A percentile compares a stretch with the other conserved stretches of the same genome.
These are phyloP conservation scores for Aspidiotus destructor DNA, from an alignment of 2,888 invertebrate genomes.

Conservation along the genomic window DNA sequence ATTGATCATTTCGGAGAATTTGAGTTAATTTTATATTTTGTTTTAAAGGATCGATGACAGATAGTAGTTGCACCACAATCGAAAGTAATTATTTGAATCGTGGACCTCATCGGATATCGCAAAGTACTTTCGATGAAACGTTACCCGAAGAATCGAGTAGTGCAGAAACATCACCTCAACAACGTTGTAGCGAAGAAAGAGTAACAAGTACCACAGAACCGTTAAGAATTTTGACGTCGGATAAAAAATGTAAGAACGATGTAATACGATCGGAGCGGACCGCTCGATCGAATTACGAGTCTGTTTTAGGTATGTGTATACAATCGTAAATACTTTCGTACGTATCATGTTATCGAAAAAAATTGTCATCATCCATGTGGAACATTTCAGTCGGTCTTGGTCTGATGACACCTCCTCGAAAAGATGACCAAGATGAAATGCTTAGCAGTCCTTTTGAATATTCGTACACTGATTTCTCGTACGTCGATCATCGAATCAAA, in stretches of 20 bases:
- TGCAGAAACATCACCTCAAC: conserved; percentile 17
- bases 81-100: conserved; percentile 40
- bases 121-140: conserved; percentile 27
- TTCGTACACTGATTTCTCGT: conserved; percentile 19
- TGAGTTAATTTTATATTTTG: conserved; percentile 29
- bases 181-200: conserved; percentile 21
- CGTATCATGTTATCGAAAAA: no score
- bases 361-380: no score
- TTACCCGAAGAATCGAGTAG: conserved; percentile 20
- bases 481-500: conserved; percentile 24
- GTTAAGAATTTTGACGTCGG: background rate
- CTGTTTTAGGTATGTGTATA: no score
- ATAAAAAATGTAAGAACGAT: background rate
- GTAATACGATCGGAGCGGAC: background rate
- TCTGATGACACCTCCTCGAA: background rate
- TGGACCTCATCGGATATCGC: conserved; percentile 25
- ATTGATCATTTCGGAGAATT: conserved; percentile 1
- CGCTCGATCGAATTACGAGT: no score
- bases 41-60: conserved; percentile 48
- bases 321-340: no score
- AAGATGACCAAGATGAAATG: background rate
- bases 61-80: conserved; percentile 53
- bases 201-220: background rate
- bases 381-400: no score
- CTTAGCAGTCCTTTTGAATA: conserved; percentile 12